Percentiles rank a stretch among this genome's conserved stretches.
These are phyloP conservation scores for Operophtera brumata DNA, from an alignment of 2,888 invertebrate genomes.

Conservation along the genomic window DNA sequence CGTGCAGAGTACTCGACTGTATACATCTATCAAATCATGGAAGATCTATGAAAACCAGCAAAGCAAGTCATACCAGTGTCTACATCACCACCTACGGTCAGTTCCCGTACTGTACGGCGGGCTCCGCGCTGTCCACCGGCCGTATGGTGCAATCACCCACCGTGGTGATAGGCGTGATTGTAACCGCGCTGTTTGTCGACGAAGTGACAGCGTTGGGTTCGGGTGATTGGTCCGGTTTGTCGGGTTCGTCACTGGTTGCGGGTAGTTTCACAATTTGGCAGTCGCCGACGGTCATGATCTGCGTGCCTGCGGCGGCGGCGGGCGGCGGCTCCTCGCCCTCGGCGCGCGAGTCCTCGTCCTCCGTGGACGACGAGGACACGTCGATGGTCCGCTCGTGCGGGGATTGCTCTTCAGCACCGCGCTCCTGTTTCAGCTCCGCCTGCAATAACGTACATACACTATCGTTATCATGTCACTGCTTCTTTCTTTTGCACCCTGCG, in stretches of 20 bases:
- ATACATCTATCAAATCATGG: background rate
- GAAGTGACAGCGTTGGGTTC: conserved; percentile 47
- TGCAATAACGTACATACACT: background rate
- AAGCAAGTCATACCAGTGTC: conserved; percentile 3
- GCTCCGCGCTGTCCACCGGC: conserved; percentile 70
- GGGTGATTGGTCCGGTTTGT: conserved; percentile 47
- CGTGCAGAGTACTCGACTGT: background rate
- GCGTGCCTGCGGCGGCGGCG: conserved; percentile 59
- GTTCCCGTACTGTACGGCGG: background rate
- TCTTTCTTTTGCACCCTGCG: too few relatives aligned
- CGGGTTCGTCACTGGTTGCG: conserved; percentile 46
- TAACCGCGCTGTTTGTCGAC: conserved; percentile 63
- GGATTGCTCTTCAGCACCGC: conserved; percentile 26
- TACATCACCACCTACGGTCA: conserved; percentile 19
- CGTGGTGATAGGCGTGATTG: conserved; percentile 72
- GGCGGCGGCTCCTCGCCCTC: conserved; percentile 65
- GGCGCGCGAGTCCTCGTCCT: conserved; percentile 63
- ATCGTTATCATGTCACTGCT: too few relatives aligned
- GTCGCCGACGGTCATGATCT: conserved; percentile 77
- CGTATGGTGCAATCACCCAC: conserved; percentile 77
- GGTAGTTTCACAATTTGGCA: conserved; percentile 76
- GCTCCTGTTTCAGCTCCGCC: conserved; percentile 64
- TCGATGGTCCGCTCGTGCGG: conserved; percentile 67
- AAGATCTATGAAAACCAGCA: conserved; percentile 4
- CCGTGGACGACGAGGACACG: conserved; percentile 67